phyloP scores from a whole-genome alignment of 2,113 vertebrate genomes.

The Pseudorectes ferrugineus region DNA sequence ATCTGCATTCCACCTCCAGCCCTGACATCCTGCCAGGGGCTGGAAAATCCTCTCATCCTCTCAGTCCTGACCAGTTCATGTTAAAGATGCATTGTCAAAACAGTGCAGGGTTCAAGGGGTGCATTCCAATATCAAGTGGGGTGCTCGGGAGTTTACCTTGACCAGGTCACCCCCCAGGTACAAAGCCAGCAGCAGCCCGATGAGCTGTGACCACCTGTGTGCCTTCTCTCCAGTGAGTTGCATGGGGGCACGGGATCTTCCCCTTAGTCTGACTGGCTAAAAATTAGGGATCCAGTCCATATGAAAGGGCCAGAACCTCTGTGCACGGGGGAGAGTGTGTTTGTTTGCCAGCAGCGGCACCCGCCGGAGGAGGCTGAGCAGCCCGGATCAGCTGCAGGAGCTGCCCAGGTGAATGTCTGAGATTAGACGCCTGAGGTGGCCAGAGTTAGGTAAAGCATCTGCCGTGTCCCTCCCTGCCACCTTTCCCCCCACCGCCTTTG shows the following conservation, averaged over 20 bases:
- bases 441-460: background rate
- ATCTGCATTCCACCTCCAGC: background rate
- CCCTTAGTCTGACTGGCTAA: background rate
- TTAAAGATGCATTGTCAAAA: background rate
- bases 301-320: background rate
- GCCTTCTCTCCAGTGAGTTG: rapidly evolving
- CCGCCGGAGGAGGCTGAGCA: background rate
- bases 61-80: rapidly evolving
- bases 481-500: background rate
- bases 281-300: background rate
- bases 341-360: background rate
- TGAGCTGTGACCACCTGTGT: background rate
- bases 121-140: background rate
- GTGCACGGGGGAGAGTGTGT: rapidly evolving
- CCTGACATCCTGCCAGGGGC: background rate
- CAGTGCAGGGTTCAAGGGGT: background rate
- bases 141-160: background rate
- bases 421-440: background rate
- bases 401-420: background rate
- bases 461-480: background rate
- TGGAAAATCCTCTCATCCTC: background rate
- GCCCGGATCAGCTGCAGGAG: background rate
- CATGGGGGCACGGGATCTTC: rapidly evolving
- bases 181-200: background rate
- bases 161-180: rapidly evolving